Evolutionary conservation across 2,797 vertebrate genomes (phyloP).

Genomic region (Orestias chungarensis): DNA sequence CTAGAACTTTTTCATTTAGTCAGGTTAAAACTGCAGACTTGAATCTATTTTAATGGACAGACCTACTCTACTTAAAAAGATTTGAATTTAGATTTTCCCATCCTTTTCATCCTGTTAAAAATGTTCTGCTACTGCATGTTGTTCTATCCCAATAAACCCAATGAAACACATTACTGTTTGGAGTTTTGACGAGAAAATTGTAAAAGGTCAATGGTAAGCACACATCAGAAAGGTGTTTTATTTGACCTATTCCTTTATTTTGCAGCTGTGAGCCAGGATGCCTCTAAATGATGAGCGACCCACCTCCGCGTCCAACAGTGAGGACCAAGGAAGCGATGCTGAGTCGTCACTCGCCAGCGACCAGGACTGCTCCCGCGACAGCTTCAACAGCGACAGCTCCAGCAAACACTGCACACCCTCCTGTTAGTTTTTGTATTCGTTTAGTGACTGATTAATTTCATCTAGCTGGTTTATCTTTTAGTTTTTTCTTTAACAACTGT

Average conservation of each 20-base stretch:
- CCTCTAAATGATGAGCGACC: conserved; percentile 85
- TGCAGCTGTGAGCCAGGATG: conserved; percentile 79
- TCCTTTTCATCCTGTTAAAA: background rate
- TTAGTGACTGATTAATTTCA: background rate
- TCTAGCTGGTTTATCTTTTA: background rate
- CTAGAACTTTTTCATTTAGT: no score
- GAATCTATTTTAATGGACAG: no score
- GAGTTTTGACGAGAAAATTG: background rate
- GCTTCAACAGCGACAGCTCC: conserved; percentile 89
- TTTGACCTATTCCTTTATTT: conserved; percentile 21
- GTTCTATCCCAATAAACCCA: background rate
- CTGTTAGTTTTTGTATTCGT: no score
- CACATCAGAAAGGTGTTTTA: background rate
- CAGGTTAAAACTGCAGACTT: no score
- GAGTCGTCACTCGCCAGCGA: conserved; percentile 88
- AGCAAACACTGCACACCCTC: conserved; percentile 91
- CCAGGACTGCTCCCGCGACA: conserved; percentile 86
- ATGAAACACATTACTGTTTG: background rate
- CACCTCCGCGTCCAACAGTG: conserved; percentile 72
- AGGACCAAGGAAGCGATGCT: conserved; percentile 86
- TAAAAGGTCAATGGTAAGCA: background rate
- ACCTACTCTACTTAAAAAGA: no score
- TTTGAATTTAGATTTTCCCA: no score
- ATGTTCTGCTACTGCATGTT: background rate
- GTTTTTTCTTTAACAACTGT: background rate